Evolutionary conservation across 2,113 vertebrate genomes (phyloP).

Genomic region (Macquaria australasica): DNA sequence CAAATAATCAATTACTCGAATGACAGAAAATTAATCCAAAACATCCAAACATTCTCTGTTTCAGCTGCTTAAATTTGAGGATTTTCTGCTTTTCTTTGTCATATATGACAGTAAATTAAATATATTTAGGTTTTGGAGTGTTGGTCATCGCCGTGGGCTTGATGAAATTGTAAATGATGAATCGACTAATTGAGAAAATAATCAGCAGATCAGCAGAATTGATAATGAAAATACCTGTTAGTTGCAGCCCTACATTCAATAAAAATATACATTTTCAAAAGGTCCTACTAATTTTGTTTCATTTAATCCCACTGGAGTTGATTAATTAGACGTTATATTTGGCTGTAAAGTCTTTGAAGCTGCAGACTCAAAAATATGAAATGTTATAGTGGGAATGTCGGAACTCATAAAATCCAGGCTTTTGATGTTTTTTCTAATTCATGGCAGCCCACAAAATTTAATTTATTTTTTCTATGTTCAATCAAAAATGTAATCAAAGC

Average conservation of each 20-base stretch:
- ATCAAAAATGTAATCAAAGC: not conserved
- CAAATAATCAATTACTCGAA: not conserved
- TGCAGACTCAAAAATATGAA: not conserved
- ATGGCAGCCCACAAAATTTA: not conserved
- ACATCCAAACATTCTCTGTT: not conserved
- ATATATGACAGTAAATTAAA: not conserved
- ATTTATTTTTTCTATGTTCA: not conserved
- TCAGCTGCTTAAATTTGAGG: not conserved
- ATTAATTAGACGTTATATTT: not conserved
- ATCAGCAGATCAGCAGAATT: not conserved
- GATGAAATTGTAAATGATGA: not conserved
- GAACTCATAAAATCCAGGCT: not conserved
- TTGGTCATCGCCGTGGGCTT: not conserved
- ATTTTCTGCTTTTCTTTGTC: not conserved
- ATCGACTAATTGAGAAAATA: not conserved
- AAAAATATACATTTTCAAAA: not conserved
- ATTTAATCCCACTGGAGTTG: not conserved
- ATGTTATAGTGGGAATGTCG: not conserved
- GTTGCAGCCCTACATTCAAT: not conserved
- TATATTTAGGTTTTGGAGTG: not conserved
- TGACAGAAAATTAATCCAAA: not conserved
- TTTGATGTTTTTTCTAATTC: not conserved
- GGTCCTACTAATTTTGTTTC: not conserved
- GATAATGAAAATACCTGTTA: not conserved
- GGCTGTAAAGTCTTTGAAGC: not conserved